phyloP scores from a whole-genome alignment of 2,113 vertebrate genomes.

The Ciconia boyciana region DNA sequence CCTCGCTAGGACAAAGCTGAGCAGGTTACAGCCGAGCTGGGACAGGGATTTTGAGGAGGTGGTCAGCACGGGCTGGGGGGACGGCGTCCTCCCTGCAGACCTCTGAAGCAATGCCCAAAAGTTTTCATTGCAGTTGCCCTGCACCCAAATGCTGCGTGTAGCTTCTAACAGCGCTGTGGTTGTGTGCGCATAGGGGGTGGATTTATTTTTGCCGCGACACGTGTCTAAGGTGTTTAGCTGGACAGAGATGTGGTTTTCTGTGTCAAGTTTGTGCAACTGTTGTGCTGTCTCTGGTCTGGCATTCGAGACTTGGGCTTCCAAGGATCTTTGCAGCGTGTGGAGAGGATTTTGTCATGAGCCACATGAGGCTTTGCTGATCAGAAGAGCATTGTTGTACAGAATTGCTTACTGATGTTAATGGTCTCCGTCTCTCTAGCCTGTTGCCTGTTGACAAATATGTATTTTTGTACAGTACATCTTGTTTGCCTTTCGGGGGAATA shows the following conservation, averaged over 20 bases:
- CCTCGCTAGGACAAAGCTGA: neutral
- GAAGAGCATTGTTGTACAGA: neutral
- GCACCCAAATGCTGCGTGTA: neutral
- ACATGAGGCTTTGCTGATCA: neutral
- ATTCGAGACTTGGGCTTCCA: neutral
- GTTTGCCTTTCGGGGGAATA: neutral
- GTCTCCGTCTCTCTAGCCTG: neutral
- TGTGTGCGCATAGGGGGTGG: neutral
- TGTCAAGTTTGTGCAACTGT: neutral
- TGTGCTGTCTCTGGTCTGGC: neutral
- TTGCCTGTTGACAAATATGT: neutral
- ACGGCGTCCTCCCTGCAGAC: rapidly evolving
- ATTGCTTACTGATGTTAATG: neutral
- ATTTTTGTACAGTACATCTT: neutral
- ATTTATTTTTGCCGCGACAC: neutral
- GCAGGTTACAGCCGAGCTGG: neutral
- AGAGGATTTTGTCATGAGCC: conserved; percentile 6
- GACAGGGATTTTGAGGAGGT: neutral
- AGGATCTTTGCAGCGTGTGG: neutral
- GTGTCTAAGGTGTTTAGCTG: neutral
- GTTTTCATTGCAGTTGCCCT: rapidly evolving
- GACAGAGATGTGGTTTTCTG: neutral
- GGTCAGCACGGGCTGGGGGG: rapidly evolving
- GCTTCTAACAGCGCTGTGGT: neutral
- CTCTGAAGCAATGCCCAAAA: neutral